Conservation (phyloP, 2,113 vertebrate genomes). For the Rhinogobius similis region DNA sequence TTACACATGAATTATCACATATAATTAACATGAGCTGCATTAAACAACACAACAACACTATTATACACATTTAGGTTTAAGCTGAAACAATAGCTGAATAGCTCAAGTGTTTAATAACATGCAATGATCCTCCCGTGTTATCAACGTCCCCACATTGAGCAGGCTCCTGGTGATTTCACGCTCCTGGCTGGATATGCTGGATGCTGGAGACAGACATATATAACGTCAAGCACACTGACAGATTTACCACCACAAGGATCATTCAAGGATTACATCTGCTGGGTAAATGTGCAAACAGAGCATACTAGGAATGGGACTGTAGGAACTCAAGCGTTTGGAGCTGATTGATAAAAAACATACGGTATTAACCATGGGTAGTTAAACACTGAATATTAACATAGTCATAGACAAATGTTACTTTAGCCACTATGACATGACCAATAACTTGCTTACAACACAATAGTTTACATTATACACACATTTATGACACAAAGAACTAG, state of each 20-base stretch:
- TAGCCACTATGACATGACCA: too few relatives aligned
- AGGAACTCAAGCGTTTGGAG: background rate
- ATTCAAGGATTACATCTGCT: constrained; percentile 23
- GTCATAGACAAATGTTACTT: too few relatives aligned
- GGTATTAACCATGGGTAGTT: too few relatives aligned
- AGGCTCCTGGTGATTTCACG: constrained; percentile 57
- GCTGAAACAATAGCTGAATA: background rate
- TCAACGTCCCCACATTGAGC: constrained; percentile 22
- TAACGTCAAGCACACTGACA: constrained; percentile 44
- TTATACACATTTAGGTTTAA: background rate
- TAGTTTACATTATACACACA: too few relatives aligned
- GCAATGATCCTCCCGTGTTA: background rate
- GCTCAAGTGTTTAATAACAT: background rate
- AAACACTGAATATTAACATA: too few relatives aligned
- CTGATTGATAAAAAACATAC: too few relatives aligned
- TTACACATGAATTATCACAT: background rate
- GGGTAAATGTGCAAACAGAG: constrained; percentile 27
- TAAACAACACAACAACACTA: background rate
- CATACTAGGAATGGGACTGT: constrained; percentile 25
- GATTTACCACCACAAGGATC: constrained; percentile 54
- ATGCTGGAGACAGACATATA: constrained; percentile 39
- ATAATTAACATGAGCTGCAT: background rate
- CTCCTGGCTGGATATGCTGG: constrained; percentile 42
- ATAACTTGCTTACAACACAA: too few relatives aligned
- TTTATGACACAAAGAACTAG: too few relatives aligned